Base-by-base conservation (phyloP, 1,140 invertebrate species). In the Megalonaias nervosa region DNA sequence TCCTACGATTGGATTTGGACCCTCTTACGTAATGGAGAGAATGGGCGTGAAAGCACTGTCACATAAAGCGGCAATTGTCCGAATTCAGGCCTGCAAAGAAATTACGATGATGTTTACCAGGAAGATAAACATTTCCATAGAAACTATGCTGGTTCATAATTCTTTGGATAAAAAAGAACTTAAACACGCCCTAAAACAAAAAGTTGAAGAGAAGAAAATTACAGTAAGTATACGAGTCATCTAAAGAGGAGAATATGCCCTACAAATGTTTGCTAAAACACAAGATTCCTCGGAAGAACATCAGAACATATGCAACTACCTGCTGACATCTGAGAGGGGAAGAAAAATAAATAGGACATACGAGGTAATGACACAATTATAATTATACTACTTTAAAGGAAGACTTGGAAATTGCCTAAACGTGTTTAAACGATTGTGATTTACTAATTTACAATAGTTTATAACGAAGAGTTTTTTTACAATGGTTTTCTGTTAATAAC, bases 281-380 rank as follows among this genome's bases (percentile, higher is more conserved):
- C 48, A 26, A 69, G 61, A 71, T 19, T 73, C 74, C 4, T 60
- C 55, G 38, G 59, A 58, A 21, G 68, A 58, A 23, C 65, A 59
- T 17, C 76, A 19, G 59, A 81, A 81, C 59, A 70, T 71, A 21
- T 81, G 79, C 64, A 81, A 81, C 71, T 81, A 77, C 38, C 71
- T 81, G 31, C 38, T 81, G 61, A 71, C 71, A 16, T 60, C 74
- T 17, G 75, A 77, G 21, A 59, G 74, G 19, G 26, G 65, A 14
- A 71, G 65, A 16, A 73, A 77, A 58, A 76, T 60, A 65, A 55
- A 31, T n/a, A 76, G 64, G 26, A 48, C 26, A 26, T 66, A 48
- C 23, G 79, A 81, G 66, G 79, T 80, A 65, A 23, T 66, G 16
- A 23, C 58, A 62, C 23, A 31, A 55, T 67, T 38, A 66, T 14